These are phyloP conservation scores for Drosophila engyochracea DNA, from an alignment of 2,888 invertebrate species.

Conservation along the genomic window DNA sequence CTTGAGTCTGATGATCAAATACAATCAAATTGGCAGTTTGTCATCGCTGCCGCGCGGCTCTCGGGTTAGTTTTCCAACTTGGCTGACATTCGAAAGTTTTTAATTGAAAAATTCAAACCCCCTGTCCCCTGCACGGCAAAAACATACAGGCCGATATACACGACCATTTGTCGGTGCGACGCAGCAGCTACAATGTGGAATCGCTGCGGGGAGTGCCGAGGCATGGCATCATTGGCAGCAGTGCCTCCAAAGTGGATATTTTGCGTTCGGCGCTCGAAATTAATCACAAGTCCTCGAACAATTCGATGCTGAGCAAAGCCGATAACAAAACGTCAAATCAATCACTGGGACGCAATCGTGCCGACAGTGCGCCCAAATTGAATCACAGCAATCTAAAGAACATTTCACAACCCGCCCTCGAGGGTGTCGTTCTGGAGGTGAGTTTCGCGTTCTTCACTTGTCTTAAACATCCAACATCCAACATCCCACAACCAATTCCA, in stretches of 20 bases:
- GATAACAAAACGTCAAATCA: slow-evolving; percentile 87
- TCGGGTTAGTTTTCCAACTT: slow-evolving; percentile 85
- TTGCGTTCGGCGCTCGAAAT: slow-evolving; percentile 90
- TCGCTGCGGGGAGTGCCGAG: slow-evolving; percentile 81
- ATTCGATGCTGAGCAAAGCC: slow-evolving; percentile 85
- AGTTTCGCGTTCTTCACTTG: slow-evolving; percentile 53
- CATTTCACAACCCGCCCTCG: slow-evolving; percentile 87
- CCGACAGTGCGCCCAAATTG: slow-evolving; percentile 88
- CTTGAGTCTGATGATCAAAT: slow-evolving; percentile 90
- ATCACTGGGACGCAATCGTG: slow-evolving; percentile 86
- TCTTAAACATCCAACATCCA: not conserved
- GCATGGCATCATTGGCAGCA: slow-evolving; percentile 84
- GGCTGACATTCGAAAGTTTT: slow-evolving; percentile 40
- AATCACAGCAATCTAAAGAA: slow-evolving; percentile 87
- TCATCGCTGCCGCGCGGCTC: slow-evolving; percentile 90
- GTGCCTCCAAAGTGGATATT: slow-evolving; percentile 88
- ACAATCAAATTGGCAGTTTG: slow-evolving; percentile 91
- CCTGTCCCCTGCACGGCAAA: not conserved
- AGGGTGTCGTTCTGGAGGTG: slow-evolving; percentile 87
- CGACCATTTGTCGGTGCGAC: slow-evolving; percentile 85
- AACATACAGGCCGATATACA: slow-evolving; percentile 84
- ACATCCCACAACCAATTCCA: not conserved
- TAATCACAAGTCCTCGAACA: slow-evolving; percentile 86
- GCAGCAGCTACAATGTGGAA: slow-evolving; percentile 86
- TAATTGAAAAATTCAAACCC: slow-evolving; percentile 55